Conservation (phyloP, 2,797 vertebrate species). For the Euthynnus affinis region DNA sequence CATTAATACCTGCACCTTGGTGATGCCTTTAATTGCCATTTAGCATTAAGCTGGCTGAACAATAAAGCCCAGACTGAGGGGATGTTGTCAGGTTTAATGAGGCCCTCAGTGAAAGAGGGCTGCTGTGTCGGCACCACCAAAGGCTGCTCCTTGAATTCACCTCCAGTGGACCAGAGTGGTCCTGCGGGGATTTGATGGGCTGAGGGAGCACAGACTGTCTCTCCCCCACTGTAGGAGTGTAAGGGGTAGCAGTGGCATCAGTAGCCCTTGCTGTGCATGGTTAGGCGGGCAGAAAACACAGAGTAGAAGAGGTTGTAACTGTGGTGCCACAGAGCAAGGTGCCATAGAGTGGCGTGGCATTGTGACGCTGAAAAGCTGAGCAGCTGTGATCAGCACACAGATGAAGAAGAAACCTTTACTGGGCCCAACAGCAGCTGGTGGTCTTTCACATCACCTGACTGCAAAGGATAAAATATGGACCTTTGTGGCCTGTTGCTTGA, state of each 20-base stretch:
- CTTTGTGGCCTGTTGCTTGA: slow-evolving; percentile 3
- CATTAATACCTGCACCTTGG: slow-evolving; percentile 75
- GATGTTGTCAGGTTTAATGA: slow-evolving; percentile 81
- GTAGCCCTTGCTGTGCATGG: slow-evolving; percentile 65
- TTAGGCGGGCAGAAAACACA: slow-evolving; percentile 55
- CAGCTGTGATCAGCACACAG: slow-evolving; percentile 1
- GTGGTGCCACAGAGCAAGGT: slow-evolving; percentile 43
- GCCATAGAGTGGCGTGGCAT: slow-evolving; percentile 16
- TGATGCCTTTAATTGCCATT: slow-evolving; percentile 81
- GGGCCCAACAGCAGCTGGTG: slow-evolving; percentile 42
- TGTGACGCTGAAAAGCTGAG: slow-evolving; percentile 15
- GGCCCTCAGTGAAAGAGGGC: slow-evolving; percentile 72
- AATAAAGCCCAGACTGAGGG: slow-evolving; percentile 73
- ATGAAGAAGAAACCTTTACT: slow-evolving; percentile 7
- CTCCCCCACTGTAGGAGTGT: slow-evolving; percentile 62
- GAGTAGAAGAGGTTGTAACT: slow-evolving; percentile 57
- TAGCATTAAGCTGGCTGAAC: slow-evolving; percentile 76
- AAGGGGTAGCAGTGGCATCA: slow-evolving; percentile 69
- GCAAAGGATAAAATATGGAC: slow-evolving; percentile 47
- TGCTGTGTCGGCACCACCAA: slow-evolving; percentile 81
- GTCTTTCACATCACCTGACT: slow-evolving; percentile 57
- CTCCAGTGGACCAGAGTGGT: slow-evolving; percentile 75
- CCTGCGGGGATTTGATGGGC: slow-evolving; percentile 78
- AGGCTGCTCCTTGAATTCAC: slow-evolving; percentile 77
- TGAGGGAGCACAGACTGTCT: slow-evolving; percentile 70